phyloP scores from a whole-genome alignment of 2,888 invertebrate genomes.

The Tillus elongatus region DNA sequence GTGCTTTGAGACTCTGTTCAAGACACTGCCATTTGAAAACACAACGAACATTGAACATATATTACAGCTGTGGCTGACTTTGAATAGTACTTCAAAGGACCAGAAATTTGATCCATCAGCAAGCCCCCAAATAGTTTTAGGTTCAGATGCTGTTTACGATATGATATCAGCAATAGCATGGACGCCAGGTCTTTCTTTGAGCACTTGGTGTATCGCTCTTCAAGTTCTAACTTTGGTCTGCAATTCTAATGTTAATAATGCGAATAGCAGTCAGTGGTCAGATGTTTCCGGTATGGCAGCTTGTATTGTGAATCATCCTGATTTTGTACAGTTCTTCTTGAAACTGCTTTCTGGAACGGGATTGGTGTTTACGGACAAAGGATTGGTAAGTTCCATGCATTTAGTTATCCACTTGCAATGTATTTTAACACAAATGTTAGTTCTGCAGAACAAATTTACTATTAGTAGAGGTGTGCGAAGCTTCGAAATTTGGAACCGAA shows the following conservation, averaged over 20 bases:
- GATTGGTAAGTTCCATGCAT: constrained; percentile 46
- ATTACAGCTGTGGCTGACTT: constrained; percentile 76
- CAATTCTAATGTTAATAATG: constrained; percentile 45
- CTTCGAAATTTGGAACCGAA: too few relatives aligned
- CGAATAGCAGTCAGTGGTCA: constrained; percentile 5
- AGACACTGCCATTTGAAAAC: constrained; percentile 57
- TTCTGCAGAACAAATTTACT: too few relatives aligned
- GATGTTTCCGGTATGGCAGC: constrained; percentile 47
- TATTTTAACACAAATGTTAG: too few relatives aligned
- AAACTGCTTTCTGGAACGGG: constrained; percentile 60
- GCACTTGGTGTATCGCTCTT: constrained; percentile 72
- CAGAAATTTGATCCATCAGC: constrained; percentile 50
- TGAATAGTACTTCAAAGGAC: constrained; percentile 52
- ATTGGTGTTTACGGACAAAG: constrained; percentile 44
- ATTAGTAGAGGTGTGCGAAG: too few relatives aligned
- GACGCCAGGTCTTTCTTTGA: constrained; percentile 57
- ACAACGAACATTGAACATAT: constrained; percentile 75
- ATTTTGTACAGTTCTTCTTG: constrained; percentile 58
- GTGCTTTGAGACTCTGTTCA: constrained; percentile 61
- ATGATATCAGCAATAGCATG: constrained; percentile 58
- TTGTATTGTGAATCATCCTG: constrained; percentile 54
- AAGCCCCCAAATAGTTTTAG: constrained; percentile 56
- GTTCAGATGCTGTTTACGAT: constrained; percentile 54
- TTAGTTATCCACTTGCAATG: too few relatives aligned
- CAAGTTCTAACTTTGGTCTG: constrained; percentile 67